These are phyloP conservation scores for Cavia porcellus DNA, from an alignment of 2,113 vertebrate species.

Conservation along the genomic window DNA sequence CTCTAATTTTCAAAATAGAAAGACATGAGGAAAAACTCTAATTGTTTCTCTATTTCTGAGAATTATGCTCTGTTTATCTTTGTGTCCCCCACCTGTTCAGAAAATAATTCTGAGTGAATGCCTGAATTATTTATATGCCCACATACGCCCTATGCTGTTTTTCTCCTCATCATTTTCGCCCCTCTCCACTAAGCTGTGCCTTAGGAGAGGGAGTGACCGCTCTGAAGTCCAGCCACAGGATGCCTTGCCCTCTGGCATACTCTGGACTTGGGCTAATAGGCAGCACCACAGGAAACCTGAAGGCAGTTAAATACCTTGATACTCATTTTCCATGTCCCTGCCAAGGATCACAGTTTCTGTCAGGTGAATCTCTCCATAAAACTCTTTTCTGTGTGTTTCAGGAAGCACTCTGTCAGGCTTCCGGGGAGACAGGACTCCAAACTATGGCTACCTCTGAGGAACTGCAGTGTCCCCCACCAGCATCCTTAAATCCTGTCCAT, in stretches of 20 bases:
- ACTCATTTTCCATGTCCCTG: background rate
- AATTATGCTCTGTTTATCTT: background rate
- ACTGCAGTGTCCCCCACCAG: background rate
- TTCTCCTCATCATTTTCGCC: background rate
- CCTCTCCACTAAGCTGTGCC: background rate
- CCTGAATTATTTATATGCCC: background rate
- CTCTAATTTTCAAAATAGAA: background rate
- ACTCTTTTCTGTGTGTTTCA: background rate
- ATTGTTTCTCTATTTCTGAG: slow-evolving; percentile 11
- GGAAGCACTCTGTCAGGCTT: background rate
- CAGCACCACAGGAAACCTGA: background rate
- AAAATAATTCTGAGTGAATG: background rate
- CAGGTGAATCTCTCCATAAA: background rate
- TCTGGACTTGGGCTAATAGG: background rate
- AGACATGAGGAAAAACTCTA: background rate
- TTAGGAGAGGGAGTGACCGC: background rate
- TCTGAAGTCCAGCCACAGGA: background rate
- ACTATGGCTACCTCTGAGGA: too few species aligned
- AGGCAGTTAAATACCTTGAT: background rate
- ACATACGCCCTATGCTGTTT: background rate
- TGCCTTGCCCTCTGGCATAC: background rate
- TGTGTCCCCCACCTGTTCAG: background rate
- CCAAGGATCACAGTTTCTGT: background rate
- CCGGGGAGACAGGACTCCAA: background rate
- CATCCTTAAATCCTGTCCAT: background rate